Conservation (phyloP, 2,113 vertebrate genomes). For the Elgaria multicarinata region DNA sequence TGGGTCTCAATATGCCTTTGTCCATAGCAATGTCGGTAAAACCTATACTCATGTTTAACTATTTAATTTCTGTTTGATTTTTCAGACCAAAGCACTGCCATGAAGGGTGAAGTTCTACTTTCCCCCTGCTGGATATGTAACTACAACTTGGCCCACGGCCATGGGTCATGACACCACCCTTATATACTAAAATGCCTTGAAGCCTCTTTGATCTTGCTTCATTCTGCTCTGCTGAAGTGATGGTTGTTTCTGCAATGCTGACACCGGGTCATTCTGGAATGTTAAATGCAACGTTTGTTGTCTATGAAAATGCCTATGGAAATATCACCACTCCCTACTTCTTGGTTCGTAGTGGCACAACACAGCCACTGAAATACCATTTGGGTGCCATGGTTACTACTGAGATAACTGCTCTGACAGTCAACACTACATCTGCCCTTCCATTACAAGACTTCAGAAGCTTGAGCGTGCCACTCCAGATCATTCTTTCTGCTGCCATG, state of each 20-base stretch:
- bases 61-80: slow-evolving; percentile 44
- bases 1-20: not conserved
- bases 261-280: slow-evolving; percentile 76
- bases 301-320: slow-evolving; percentile 80
- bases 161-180: slow-evolving; percentile 62
- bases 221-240: slow-evolving; percentile 72
- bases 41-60: not conserved
- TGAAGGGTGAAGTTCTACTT: slow-evolving; percentile 64
- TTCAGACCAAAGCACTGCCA: slow-evolving; percentile 68
- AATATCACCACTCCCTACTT: slow-evolving; percentile 79
- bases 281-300: slow-evolving; percentile 77
- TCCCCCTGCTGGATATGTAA: slow-evolving; percentile 42
- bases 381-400: slow-evolving; percentile 72
- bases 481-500: slow-evolving; percentile 90
- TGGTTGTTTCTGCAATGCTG: slow-evolving; percentile 84
- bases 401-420: slow-evolving; percentile 69
- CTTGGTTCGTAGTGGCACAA: slow-evolving; percentile 70
- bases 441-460: slow-evolving; percentile 74
- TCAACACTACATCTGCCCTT: slow-evolving; percentile 70
- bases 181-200: slow-evolving; percentile 71
- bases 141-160: slow-evolving; percentile 50
- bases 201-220: slow-evolving; percentile 42
- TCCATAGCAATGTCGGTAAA: not conserved
- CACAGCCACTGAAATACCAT: slow-evolving; percentile 69
- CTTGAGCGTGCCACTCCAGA: slow-evolving; percentile 88